Conservation (phyloP, 2,797 vertebrate genomes). For the Valencia hispanica region DNA sequence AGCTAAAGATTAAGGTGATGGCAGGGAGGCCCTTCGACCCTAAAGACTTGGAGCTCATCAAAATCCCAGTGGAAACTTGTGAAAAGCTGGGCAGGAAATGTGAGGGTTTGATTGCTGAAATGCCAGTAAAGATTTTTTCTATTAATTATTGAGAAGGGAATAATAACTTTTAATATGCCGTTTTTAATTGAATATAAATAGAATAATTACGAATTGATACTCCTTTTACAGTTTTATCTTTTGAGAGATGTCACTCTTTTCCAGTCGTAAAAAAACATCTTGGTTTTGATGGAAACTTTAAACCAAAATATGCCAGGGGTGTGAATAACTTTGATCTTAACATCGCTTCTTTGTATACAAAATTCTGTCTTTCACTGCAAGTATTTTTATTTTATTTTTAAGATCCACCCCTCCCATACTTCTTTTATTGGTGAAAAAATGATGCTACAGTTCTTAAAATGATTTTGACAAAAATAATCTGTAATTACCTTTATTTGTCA, state of each 20-base stretch:
- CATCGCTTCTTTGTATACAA: background rate
- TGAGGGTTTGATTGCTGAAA: background rate
- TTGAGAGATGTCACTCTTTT: background rate
- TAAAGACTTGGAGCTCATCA: background rate
- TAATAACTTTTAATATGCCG: background rate
- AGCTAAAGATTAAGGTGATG: background rate
- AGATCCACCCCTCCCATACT: background rate
- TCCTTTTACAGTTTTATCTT: background rate
- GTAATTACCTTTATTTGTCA: constrained; percentile 11
- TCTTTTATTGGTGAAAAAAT: too few relatives aligned
- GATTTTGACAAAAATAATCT: background rate
- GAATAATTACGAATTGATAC: background rate
- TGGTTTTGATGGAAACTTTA: background rate
- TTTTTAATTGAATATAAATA: background rate
- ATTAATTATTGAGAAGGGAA: background rate
- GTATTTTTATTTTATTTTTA: too few relatives aligned
- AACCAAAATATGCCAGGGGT: background rate
- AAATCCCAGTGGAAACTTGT: background rate
- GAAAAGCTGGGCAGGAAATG: background rate
- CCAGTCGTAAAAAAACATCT: background rate
- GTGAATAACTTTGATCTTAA: background rate
- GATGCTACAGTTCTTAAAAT: background rate
- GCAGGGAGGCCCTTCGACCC: background rate
- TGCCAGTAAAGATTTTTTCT: background rate
- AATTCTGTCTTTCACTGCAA: background rate